A percentile compares a stretch with the other conserved stretches of the same genome.
These are phyloP conservation scores for Ahaetulla prasina DNA, from an alignment of 2,113 vertebrate genomes.

Conservation along the genomic window DNA sequence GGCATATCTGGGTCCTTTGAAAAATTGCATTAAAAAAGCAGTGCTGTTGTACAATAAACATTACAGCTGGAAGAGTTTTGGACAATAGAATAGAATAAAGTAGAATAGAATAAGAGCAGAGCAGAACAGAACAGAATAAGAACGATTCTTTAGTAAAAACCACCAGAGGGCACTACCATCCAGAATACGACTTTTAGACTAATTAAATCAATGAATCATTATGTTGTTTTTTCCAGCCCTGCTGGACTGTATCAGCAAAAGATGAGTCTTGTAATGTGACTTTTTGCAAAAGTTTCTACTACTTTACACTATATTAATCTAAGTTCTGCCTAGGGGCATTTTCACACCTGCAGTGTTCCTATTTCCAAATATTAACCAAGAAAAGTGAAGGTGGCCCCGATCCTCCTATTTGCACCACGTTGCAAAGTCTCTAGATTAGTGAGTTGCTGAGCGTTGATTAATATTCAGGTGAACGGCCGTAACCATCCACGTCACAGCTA, in stretches of 20 bases:
- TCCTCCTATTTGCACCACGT: neutral
- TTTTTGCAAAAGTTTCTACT: neutral
- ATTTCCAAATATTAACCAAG: neutral
- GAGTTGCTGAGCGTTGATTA: neutral
- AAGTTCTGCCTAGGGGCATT: neutral
- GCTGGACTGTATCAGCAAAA: neutral
- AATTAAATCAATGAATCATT: neutral
- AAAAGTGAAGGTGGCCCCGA: neutral
- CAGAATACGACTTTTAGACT: neutral
- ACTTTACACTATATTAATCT: neutral
- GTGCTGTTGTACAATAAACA: too few relatives aligned
- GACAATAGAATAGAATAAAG: neutral
- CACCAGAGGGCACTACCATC: neutral
- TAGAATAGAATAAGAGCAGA: neutral
- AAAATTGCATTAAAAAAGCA: too few relatives aligned
- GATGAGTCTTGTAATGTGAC: neutral
- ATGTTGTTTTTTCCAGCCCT: neutral
- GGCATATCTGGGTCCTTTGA: too few relatives aligned
- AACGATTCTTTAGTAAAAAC: neutral
- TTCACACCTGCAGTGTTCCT: neutral
- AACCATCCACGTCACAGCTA: neutral
- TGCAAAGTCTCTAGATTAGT: neutral
- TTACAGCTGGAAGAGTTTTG: too few relatives aligned
- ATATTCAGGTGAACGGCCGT: neutral
- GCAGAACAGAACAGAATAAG: neutral